Evolutionary conservation across 2,888 invertebrate species (phyloP), one percentile per base, ranked within the genome.

Genomic region (Tetanocera ferruginea): DNA sequence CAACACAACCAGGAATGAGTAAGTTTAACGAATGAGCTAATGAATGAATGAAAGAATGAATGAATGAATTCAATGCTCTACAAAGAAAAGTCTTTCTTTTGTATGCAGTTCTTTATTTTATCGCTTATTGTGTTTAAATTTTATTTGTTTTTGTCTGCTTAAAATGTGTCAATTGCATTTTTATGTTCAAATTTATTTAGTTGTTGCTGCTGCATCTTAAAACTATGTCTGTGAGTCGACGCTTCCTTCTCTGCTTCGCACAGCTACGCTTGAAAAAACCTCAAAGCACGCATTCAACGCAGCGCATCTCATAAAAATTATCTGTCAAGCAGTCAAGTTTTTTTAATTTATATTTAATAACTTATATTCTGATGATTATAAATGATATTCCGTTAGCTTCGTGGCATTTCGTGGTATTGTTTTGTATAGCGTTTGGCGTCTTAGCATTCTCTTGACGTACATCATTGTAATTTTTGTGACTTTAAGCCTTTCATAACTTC

Each of bases 311-410:
- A n/a, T 31, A 31, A 64, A 64, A 64, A 64, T 64, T 28, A 64
- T 64, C 64, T 64, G 64, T 64, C 64, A 64, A 8, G 28, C 28
- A 28, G 64, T 31, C n/a, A 28, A 19, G 17, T n/a, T 52, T 52
- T 52, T 52, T 71, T n/a, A 34, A 71, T 71, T 71, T 71, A 71
- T 71, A 19, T 71, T 71, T 71, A 71, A 71, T 71, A 71, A 71
- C 70, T 71, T 34, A n/a, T 71, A 28, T 51, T n/a, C n/a, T 71
- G 52, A 71, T 52, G 52, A 55, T 71, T 55, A 71, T 71, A 31
- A 71, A 71, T 71, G 70, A 71, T 71, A 51, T 28, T 55, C 8
- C n/a, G 64, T 64, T 19, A n/a, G 17, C 19, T 52, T 52, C 23
- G 4, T 17, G 25, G 52, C 23, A 67, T 67, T 67, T 67, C 43